Base-by-base conservation (phyloP, 2,797 vertebrate species). In the Tinamus major region DNA sequence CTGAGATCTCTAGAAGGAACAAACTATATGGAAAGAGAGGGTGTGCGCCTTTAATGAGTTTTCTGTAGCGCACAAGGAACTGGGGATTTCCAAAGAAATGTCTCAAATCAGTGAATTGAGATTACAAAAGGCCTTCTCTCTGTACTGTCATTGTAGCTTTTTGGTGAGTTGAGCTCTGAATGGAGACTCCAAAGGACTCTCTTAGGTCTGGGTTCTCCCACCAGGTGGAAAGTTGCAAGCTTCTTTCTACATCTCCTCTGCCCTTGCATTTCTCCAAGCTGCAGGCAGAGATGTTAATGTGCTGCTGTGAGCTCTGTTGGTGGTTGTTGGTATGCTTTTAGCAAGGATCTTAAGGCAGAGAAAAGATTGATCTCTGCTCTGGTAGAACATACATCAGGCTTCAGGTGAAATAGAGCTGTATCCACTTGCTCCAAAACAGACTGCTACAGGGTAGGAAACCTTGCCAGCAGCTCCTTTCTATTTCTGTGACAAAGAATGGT, bases 321-420 rank as follows among this genome's bases (percentile, higher is more conserved):
- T 55, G 61, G 29, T 59, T 17, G 46, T n/a, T 83, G 41, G 9
- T 83, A 89, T 82, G 11, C 71, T 16, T 37, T 87, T 78, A 80
- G 35, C 35, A 67, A 81, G 26, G 27, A 81, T n/a, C 42, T 89
- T 63, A 61, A 87, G 35, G 39, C 59, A 35, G 58, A 79, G 62
- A 90, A 90, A 72, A 81, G 59, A 23, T 79, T 84, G 56, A 51
- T 39, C 74, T 70, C 41, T 35, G 56, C 19, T 37, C 26, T 58
- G 77, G 41, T 9, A 72, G 58, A 77, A 80, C 2, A 1, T 51
- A 29, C 44, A 68, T 67, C 76, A 75, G 58, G 42, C 81, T 89
- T 87, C 58, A 67, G 42, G 72, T 82, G 59, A 49, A 91, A 92
- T 91, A 91, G 77, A 7, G 6, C 63, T 89, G 82, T 59, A 77